Conservation (phyloP, 2,113 vertebrate species). For the Erythrocercus mccallii region DNA sequence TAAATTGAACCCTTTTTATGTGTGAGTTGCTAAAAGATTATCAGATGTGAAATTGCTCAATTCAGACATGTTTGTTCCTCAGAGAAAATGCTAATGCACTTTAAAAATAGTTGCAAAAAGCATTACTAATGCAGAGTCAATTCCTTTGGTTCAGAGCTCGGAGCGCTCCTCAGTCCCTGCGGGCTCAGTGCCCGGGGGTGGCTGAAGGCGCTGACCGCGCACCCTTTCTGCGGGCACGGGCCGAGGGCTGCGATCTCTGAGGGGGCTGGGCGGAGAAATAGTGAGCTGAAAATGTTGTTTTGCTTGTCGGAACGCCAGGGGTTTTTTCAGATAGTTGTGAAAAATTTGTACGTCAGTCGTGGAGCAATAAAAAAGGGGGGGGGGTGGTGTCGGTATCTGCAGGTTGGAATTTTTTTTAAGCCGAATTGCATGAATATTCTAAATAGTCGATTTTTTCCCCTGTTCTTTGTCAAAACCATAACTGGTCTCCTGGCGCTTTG, state of each 20-base stretch:
- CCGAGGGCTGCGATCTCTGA: neutral
- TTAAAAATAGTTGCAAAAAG: neutral
- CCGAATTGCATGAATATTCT: neutral
- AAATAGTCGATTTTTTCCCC: neutral
- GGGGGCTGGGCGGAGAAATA: neutral
- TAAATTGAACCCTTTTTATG: neutral
- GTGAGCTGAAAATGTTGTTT: neutral
- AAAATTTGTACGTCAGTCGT: neutral
- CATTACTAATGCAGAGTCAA: neutral
- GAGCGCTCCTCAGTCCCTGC: neutral
- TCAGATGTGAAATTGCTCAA: neutral
- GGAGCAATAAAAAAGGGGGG: neutral
- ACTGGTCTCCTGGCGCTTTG: neutral
- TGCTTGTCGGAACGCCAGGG: neutral
- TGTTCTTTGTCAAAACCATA: neutral
- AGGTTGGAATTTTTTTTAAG: neutral
- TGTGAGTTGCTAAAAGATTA: neutral
- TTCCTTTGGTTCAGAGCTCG: neutral
- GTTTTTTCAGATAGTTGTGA: neutral
- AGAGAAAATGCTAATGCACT: neutral
- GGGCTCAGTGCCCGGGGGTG: neutral
- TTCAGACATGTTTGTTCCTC: neutral
- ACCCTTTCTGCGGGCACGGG: accelerated
- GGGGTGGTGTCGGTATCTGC: neutral
- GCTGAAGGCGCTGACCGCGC: accelerated